Conservation (phyloP, 2,888 invertebrate species). For the Clitarchus hookeri region DNA sequence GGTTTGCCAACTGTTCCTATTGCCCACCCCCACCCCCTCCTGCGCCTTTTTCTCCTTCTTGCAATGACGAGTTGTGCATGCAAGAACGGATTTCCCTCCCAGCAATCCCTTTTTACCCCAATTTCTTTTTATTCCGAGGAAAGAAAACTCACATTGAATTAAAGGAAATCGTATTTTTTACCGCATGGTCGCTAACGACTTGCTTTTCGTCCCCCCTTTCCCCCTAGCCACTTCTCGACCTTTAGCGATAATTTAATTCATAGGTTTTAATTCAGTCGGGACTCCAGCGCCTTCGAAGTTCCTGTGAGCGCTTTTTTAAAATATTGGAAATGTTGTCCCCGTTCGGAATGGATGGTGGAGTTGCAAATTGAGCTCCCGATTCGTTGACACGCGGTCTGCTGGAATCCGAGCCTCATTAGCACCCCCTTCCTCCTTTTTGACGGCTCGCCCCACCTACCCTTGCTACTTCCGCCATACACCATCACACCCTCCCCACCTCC, state of each 20-base stretch:
- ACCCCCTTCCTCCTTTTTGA: background rate
- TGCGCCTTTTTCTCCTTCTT: background rate
- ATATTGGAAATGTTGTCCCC: conserved; percentile 7
- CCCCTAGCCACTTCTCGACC: background rate
- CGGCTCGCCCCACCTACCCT: too few relatives aligned
- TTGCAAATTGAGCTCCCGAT: background rate
- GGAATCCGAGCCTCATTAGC: background rate
- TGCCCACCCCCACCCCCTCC: background rate
- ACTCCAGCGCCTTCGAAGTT: background rate
- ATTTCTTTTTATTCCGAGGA: background rate
- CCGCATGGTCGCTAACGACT: background rate
- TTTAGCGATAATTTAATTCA: background rate
- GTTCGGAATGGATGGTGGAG: background rate
- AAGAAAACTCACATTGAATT: background rate
- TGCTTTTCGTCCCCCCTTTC: background rate
- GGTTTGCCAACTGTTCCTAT: background rate
- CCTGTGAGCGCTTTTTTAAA: background rate
- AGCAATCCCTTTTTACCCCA: background rate
- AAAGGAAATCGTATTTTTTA: background rate
- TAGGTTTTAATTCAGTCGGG: conserved; percentile 7
- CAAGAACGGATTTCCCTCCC: background rate
- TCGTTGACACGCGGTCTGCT: background rate
- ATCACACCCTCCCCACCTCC: too few relatives aligned
- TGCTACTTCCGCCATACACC: too few relatives aligned
- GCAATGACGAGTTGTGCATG: background rate